Base-by-base conservation (phyloP, 2,888 invertebrate genomes). In the Nezara viridula region DNA sequence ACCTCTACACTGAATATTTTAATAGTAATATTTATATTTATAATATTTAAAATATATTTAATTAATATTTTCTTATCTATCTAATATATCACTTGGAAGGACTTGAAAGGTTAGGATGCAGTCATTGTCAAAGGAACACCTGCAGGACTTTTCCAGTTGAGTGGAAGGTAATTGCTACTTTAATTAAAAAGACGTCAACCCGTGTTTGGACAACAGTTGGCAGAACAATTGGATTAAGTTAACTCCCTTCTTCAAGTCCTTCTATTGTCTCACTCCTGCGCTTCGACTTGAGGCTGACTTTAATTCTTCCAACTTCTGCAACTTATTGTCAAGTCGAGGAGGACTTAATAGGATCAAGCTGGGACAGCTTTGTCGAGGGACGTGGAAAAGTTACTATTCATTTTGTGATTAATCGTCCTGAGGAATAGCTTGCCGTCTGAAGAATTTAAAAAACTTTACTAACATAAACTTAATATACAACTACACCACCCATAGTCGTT, bases 141-240 rank as follows among this genome's bases (percentile, higher is more conserved):
- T 73, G 32, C 6, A 37, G 37, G 16, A 12, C 6, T 73, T 73
- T 37, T 37, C 66, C 32, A 32, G 60, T 27, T 73, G 32, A 73
- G 19, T 73, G 16, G 66, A 14, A 19, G 66, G 37, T 37, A 73
- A 73, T 73, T 73, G 37, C 66, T 16, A 37, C 32, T 73, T 73
- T 73, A 73, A 73, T 73, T 73, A 73, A 73, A 73, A 73, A 73
- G 66, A 73, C 37, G 66, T 73, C 66, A 73, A 73, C 66, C 66
- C 37, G 32, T 73, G 66, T 73, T 73, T 73, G 66, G 32, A 73
- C 66, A 73, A 37, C 66, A 73, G 66, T 73, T 37, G 60, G 60
- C 2, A 32, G 27, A 27, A 60, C 60, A 60, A 60, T 14, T 32
- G 66, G 66, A 73, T 73, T 73, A 73, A 73, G 66, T 37, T 21